These are phyloP conservation scores for Prionailurus bengalensis DNA, from an alignment of 2,113 vertebrate genomes.

Conservation along the genomic window DNA sequence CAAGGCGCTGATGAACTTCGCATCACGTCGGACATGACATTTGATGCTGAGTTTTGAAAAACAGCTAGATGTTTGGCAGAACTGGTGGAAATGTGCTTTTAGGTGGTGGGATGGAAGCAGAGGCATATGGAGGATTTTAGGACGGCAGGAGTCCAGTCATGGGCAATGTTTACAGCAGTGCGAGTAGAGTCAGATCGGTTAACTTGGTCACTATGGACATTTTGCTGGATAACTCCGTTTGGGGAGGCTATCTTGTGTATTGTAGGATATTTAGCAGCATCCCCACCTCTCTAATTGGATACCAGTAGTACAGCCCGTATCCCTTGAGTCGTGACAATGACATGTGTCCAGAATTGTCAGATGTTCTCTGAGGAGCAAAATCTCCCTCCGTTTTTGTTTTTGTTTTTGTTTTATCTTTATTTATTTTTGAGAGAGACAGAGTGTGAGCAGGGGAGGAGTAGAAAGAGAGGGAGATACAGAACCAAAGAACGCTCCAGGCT, in stretches of 20 bases:
- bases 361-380: background rate
- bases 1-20: background rate
- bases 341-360: background rate
- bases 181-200: background rate
- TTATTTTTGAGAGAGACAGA: too few species aligned
- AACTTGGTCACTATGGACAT: background rate
- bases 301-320: background rate
- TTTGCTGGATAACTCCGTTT: background rate
- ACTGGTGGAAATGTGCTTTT: background rate
- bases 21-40: background rate
- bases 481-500: too few species aligned
- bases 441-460: too few species aligned
- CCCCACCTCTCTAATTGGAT: background rate
- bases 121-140: background rate
- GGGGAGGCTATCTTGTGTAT: background rate
- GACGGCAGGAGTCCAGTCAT: background rate
- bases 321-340: background rate
- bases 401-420: too few species aligned
- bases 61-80: background rate
- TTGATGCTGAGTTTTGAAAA: constrained; percentile 30
- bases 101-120: background rate
- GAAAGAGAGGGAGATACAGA: too few species aligned
- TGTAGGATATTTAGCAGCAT: background rate
- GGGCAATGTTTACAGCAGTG: background rate
- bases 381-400: background rate